These are phyloP conservation scores for Drosophila pruinosa DNA, from an alignment of 1,140 invertebrate species.

Conservation along the genomic window DNA sequence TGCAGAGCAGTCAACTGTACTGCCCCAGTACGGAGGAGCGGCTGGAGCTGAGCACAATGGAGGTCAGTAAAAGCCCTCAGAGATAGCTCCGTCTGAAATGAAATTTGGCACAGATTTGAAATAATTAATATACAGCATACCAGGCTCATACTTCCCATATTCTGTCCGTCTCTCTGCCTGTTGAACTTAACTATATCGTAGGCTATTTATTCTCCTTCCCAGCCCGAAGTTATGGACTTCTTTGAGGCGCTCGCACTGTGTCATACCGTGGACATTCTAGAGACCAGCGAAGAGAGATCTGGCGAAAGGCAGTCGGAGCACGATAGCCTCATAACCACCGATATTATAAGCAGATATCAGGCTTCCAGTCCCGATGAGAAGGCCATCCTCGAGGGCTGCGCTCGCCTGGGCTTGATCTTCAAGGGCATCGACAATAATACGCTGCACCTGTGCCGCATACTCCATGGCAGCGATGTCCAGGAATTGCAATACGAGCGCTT, in stretches of 20 bases:
- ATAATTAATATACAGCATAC: too few species aligned
- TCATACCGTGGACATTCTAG: constrained; percentile 86
- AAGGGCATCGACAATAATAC: constrained; percentile 83
- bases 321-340: constrained; percentile 21
- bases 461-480: constrained; percentile 41
- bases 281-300: neutral
- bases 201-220: neutral
- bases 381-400: constrained; percentile 90
- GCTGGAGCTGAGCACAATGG: constrained; percentile 19
- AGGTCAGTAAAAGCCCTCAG: too few species aligned
- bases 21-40: constrained; percentile 9
- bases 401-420: constrained; percentile 88
- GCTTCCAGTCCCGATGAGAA: constrained; percentile 94
- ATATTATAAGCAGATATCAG: constrained; percentile 82
- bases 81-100: too few species aligned
- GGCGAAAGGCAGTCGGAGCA: constrained; percentile 12
- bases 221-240: constrained; percentile 42
- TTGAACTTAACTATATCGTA: too few species aligned
- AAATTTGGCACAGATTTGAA: too few species aligned
- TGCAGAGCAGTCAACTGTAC: constrained; percentile 57
- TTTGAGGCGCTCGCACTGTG: constrained; percentile 90
- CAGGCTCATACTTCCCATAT: too few species aligned
- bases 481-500: constrained; percentile 90
- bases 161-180: too few species aligned
- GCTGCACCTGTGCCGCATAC: constrained; percentile 58